A percentile compares a stretch with the other conserved stretches of the same genome.
These are phyloP conservation scores for Sebastes flavidus DNA, from an alignment of 2,797 vertebrate genomes.

Conservation along the genomic window DNA sequence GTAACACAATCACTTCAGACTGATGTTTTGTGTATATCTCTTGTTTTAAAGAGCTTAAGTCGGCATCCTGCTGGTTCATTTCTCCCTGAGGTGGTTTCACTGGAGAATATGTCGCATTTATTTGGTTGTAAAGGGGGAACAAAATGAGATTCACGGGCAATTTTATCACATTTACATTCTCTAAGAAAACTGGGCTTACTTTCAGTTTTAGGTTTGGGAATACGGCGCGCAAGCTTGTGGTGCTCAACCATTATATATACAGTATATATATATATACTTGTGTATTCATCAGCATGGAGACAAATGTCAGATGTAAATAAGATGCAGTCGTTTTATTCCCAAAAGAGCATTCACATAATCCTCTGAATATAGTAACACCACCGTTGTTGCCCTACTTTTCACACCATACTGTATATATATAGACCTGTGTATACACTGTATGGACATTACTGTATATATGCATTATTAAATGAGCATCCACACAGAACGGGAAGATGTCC, in stretches of 20 bases:
- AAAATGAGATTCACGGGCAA: constrained; percentile 24
- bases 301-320: constrained; percentile 24
- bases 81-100: constrained; percentile 56
- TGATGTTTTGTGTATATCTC: constrained; percentile 45
- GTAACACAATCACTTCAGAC: constrained; percentile 47
- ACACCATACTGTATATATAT: neutral
- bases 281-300: constrained; percentile 17
- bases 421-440: neutral
- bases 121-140: constrained; percentile 35
- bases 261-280: constrained; percentile 7
- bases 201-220: constrained; percentile 10
- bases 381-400: constrained; percentile 14
- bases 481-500: neutral
- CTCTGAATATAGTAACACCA: neutral
- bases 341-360: neutral
- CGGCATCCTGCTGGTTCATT: constrained; percentile 44
- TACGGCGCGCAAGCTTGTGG: neutral
- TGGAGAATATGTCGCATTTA: constrained; percentile 42
- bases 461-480: neutral
- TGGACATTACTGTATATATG: neutral
- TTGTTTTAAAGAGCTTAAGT: constrained; percentile 62
- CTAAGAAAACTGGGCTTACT: constrained; percentile 3
- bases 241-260: constrained; percentile 1
- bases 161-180: constrained; percentile 25
- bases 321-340: constrained; percentile 6